Evolutionary conservation across 2,113 vertebrate species (phyloP), one percentile per base, ranked within the genome.

Genomic region (Sterna hirundo): DNA sequence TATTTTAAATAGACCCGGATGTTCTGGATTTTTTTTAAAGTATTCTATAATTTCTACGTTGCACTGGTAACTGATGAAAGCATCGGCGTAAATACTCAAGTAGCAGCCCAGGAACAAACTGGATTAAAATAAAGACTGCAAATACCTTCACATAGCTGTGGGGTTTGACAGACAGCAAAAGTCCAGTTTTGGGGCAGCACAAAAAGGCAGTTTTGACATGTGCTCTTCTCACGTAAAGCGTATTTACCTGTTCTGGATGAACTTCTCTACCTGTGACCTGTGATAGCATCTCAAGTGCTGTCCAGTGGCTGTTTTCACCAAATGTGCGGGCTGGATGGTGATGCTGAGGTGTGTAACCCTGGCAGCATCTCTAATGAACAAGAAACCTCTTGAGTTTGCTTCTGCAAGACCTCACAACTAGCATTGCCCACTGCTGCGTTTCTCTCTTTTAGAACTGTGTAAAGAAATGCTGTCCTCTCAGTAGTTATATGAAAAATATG

Each of bases 401-500:
- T 21, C 47, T 83, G 49, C 51, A 51, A 11, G 83, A 62, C 5
- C 16, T 83, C n/a, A 10, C 29, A 47, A 1, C 6, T 7, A 51
- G 42, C 52, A 1, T 22, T 74, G 62, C 49, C 47, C 54, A 7
- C 29, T 42, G 16, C 74, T 65, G 54, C 9, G 1, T 65, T 87
- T 36, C 55, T 49, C 15, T 51, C 54, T 46, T 58, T 26, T 14
- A 40, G 38, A 74, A 6, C 36, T 51, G 23, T 26, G 0, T 12
- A 15, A 29, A 54, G 54, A 68, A 82, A 46, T 26, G 12, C 27
- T 71, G 19, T 52, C 5, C 9, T 54, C 36, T 84, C 19, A 22
- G 58, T 5, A 44, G 16, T 21, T 52, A 0, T 18, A 8, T 19
- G 62, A 80, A 57, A 52, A 1, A 1, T 36, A 0, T 12, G 81